A percentile compares a stretch with the other conserved stretches of the same genome.
Conservation (phyloP, 2,888 invertebrate genomes). For the Apotomis betuletana region DNA sequence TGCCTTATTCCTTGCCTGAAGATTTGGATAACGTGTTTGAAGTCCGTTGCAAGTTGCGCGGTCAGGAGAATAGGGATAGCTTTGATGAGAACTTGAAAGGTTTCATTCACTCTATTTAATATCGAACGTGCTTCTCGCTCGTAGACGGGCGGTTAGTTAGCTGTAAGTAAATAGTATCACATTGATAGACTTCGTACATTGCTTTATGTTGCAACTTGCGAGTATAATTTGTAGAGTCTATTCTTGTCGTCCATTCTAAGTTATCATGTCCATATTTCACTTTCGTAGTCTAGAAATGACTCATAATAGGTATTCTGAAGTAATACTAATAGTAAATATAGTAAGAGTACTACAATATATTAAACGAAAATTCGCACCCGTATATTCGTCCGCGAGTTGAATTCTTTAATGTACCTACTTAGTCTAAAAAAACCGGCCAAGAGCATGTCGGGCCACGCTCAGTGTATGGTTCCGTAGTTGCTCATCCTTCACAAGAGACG, state of each 20-base stretch:
- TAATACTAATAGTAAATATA: too few relatives aligned
- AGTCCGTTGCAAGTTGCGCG: constrained; percentile 58
- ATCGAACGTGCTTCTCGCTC: constrained; percentile 61
- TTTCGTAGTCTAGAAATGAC: too few relatives aligned
- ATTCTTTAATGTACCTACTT: too few relatives aligned
- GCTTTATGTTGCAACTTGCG: neutral
- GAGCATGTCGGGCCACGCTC: too few relatives aligned
- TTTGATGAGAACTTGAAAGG: constrained; percentile 81
- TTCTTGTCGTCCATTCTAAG: neutral
- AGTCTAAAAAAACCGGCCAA: too few relatives aligned
- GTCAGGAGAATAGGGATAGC: constrained; percentile 56
- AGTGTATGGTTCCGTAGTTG: too few relatives aligned
- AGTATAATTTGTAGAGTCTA: neutral
- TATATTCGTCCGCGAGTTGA: too few relatives aligned
- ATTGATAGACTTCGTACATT: neutral
- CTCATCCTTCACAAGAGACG: too few relatives aligned
- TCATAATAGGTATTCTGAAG: too few relatives aligned
- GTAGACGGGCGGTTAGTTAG: constrained; percentile 63
- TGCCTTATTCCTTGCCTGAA: constrained; percentile 59
- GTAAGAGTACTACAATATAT: too few relatives aligned
- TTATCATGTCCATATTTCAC: too few relatives aligned
- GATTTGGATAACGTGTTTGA: constrained; percentile 59
- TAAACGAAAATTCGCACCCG: too few relatives aligned
- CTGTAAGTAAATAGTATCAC: neutral
- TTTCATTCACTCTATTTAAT: constrained; percentile 66